Evolutionary conservation across 2,113 vertebrate genomes (phyloP), one percentile per base, ranked within the genome.

Genomic region (Bagarius yarrelli): DNA sequence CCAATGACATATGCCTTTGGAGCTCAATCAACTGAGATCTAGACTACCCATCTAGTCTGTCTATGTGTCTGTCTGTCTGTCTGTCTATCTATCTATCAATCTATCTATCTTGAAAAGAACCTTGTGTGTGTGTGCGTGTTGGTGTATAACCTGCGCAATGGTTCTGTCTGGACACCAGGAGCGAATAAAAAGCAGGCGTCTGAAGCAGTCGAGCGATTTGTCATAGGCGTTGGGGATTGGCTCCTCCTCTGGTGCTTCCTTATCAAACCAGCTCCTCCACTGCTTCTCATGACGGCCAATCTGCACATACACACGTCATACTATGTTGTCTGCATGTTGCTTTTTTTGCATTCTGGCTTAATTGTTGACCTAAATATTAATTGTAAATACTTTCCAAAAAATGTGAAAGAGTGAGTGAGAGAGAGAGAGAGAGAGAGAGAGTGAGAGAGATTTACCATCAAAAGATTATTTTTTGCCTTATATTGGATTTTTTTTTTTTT

Each of bases 91-190:
- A 23, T 8, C 3, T 56, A 61, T 2, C 18, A n/a, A n/a, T n/a
- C n/a, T n/a, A n/a, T n/a, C 30, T 34, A 4, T 11, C 6, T n/a
- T n/a, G n/a, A n/a, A n/a, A n/a, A n/a, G n/a, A n/a, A n/a, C n/a
- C n/a, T n/a, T n/a, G n/a, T n/a, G n/a, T 11, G 32, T 34, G 18
- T 70, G 15, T n/a, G 19, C 16, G 27, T 47, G 16, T 44, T 40
- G 0, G 50, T 50, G 36, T 50, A 32, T 67, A 89, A 98, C 97
- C 95, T 99, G 96, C 71, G 96, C 96, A 9, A 96, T 98, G 71
- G 95, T 98, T 87, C 97, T 94, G 88, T 99, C 97, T 2, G 98
- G 97, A 90, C 97, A 99, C 95, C 97, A 99, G 83, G 95, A 96
- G 83, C 97, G 94, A 82, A 98, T 96, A 53, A 99, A 95, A 36